A percentile compares a stretch with the other conserved stretches of the same genome.
phyloP scores from a whole-genome alignment of 2,888 invertebrate species.

The Strigamia crassipes region DNA sequence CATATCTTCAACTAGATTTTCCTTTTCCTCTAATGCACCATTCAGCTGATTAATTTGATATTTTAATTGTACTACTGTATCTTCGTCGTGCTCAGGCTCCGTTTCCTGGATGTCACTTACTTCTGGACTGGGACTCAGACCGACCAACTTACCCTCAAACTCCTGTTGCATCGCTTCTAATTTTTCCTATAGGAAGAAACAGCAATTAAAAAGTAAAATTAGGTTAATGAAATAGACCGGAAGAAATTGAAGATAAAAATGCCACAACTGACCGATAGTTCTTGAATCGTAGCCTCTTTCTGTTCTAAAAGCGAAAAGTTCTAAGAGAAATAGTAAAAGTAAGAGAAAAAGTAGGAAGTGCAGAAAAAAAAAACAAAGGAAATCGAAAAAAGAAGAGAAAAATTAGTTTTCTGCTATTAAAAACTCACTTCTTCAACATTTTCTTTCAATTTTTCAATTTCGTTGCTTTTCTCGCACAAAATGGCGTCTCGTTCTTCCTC shows the following conservation, averaged over 20 bases:
- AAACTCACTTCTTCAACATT: slow-evolving; percentile 31
- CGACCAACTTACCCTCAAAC: slow-evolving; percentile 13
- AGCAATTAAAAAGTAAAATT: slow-evolving; percentile 4
- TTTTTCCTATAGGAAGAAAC: slow-evolving; percentile 38
- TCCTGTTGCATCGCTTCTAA: slow-evolving; percentile 9
- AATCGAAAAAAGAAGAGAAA: not conserved
- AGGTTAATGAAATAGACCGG: not conserved
- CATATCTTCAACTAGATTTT: slow-evolving; percentile 28
- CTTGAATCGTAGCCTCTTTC: slow-evolving; percentile 24
- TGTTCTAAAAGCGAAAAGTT: slow-evolving; percentile 34
- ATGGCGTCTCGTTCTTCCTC: not conserved
- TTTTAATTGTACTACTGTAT: slow-evolving; percentile 14
- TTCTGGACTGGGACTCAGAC: not conserved
- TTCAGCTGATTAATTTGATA: slow-evolving; percentile 2
- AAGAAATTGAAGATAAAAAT: not conserved
- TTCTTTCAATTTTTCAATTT: slow-evolving; percentile 12
- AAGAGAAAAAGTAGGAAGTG: not conserved
- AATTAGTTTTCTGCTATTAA: not conserved
- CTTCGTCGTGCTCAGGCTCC: not conserved
- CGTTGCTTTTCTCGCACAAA: slow-evolving; percentile 1
- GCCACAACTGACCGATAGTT: slow-evolving; percentile 26
- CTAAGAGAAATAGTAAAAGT: slow-evolving; percentile 8
- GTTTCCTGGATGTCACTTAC: not conserved
- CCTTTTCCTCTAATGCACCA: not conserved
- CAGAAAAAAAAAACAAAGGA: not conserved